Base-by-base conservation (phyloP, 2,797 vertebrate species). In the Otolemur crassicaudatus region DNA sequence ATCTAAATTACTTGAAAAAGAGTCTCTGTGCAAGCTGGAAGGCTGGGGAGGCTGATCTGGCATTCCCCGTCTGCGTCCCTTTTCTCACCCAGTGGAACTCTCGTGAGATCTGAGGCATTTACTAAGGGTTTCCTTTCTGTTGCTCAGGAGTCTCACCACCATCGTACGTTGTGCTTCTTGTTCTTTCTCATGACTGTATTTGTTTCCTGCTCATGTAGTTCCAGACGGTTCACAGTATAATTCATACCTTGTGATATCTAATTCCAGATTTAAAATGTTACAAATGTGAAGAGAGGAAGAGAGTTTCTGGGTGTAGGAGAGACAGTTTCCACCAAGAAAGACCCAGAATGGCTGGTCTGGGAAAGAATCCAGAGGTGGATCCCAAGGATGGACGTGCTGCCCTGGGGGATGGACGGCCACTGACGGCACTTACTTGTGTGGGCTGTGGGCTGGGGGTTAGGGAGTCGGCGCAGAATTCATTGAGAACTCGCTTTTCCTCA, bases 301-400 rank as follows among this genome's bases (percentile, higher is more conserved):
- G 19, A 56, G 9, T 37, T 56, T 34, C 61, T 29, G 60, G 27
- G 12, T 29, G 8, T 31, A 25, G 19, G 14, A 73, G 16, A 67
- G 20, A 29, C 14, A 25, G 34, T 83, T 75, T 58, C 92, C 58
- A 17, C 63, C 67, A 49, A 37, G 34, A 56, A 91, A 7, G 8
- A n/a, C 10, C 10, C 10, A 11, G 23, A 70, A 10, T 17, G 17
- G 37, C 46, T 1, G 4, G 16, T 58, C 34, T 16, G 2, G 58
- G 61, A 14, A 72, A 58, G 23, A 3, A 22, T 60, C 56, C 67
- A 65, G 49, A 69, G 31, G 25, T 12, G 13, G 17, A 53, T n/a
- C 5, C 20, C 17, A 7, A 3, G 7, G n/a, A 20, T 7, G 6
- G 34, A 58, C 0, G 0, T 2, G 58, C 1, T 29, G 17, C 40